Evolutionary conservation across 30 jellyfish, hydroid and myxozoan species (phyloP).

Genomic region (Aurelia aurita): DNA sequence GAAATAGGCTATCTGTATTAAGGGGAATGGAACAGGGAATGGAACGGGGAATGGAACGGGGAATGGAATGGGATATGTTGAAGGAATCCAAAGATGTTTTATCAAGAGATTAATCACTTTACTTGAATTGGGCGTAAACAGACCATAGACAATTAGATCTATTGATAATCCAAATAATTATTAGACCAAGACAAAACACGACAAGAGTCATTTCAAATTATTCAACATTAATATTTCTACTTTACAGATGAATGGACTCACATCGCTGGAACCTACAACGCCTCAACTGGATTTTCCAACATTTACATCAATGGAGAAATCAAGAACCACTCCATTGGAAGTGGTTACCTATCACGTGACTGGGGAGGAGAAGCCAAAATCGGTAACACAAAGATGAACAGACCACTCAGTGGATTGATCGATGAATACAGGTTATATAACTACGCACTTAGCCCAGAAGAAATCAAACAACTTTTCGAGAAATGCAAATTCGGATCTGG

Average conservation of each 20-base stretch:
- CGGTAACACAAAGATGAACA: slow-evolving; percentile 73
- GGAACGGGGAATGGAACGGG: no score
- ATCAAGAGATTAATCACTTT: no score
- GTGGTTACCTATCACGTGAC: slow-evolving; percentile 95
- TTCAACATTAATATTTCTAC: not conserved
- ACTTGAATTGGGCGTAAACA: no score
- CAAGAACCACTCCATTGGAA: slow-evolving; percentile 89
- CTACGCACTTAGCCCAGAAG: slow-evolving; percentile 91
- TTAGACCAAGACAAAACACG: no score
- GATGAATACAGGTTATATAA: slow-evolving; percentile 96
- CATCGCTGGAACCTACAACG: slow-evolving; percentile 96
- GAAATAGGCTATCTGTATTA: no score
- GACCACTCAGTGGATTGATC: slow-evolving; percentile 90
- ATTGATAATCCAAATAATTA: no score
- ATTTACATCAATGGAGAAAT: slow-evolving; percentile 94
- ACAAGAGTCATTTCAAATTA: no score
- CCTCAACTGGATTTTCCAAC: slow-evolving; percentile 85
- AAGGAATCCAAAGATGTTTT: no score
- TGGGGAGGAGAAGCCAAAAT: slow-evolving; percentile 95
- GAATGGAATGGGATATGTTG: no score
- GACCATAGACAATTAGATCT: no score
- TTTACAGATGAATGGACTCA: slow-evolving; percentile 87
- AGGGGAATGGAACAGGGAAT: no score
- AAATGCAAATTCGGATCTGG: slow-evolving; percentile 91
- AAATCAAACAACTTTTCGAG: slow-evolving; percentile 89